Percentiles rank a stretch among this genome's conserved stretches.
phyloP scores from a whole-genome alignment of 2,888 invertebrate species.

The Tetropium fuscum region DNA sequence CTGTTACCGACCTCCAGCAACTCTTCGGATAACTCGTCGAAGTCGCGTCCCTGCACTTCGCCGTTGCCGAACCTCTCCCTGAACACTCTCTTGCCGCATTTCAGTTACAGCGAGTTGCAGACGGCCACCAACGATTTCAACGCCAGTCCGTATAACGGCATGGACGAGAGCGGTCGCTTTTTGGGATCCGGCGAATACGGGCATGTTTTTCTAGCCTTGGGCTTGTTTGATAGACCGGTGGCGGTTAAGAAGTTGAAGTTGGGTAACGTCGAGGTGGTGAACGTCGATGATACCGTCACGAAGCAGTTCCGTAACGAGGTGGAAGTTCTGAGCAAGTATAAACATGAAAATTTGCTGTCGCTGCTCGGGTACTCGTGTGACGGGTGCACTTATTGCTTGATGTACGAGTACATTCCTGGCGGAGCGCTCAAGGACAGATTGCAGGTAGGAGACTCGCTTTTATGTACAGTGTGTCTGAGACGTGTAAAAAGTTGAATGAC shows the following conservation, averaged over 20 bases:
- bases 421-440: slow-evolving; percentile 80
- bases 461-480: too few species aligned
- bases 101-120: slow-evolving; percentile 68
- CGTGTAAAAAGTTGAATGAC: too few species aligned
- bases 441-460: too few species aligned
- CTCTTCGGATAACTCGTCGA: slow-evolving; percentile 28
- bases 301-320: slow-evolving; percentile 76
- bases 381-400: slow-evolving; percentile 76
- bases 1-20: neutral
- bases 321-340: slow-evolving; percentile 71
- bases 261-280: slow-evolving; percentile 63
- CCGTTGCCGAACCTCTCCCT: slow-evolving; percentile 60
- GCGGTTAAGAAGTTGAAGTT: slow-evolving; percentile 72
- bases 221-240: slow-evolving; percentile 66
- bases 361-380: slow-evolving; percentile 81
- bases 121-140: slow-evolving; percentile 70
- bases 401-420: slow-evolving; percentile 82
- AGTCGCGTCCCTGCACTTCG: slow-evolving; percentile 50
- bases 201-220: slow-evolving; percentile 70
- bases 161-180: slow-evolving; percentile 53
- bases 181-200: slow-evolving; percentile 76
- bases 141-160: slow-evolving; percentile 54
- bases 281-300: slow-evolving; percentile 61
- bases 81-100: slow-evolving; percentile 66
- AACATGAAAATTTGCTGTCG: slow-evolving; percentile 80